Evolutionary conservation across 2,888 invertebrate genomes (phyloP).

Genomic region (Stomorhina lunata): DNA sequence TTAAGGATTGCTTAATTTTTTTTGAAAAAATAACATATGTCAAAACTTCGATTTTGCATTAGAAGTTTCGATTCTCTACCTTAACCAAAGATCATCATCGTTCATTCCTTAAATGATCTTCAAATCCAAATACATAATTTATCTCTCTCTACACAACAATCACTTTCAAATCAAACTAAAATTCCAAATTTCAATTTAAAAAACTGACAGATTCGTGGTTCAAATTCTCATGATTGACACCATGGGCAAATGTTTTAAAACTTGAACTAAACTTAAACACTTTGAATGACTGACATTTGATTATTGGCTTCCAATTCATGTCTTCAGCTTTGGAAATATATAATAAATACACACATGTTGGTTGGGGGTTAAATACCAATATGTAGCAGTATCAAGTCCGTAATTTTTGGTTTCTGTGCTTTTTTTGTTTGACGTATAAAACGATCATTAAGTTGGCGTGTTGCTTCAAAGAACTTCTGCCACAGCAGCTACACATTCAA

Average conservation of each 20-base stretch:
- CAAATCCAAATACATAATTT: too few relatives aligned
- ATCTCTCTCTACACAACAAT: not conserved
- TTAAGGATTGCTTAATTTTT: too few relatives aligned
- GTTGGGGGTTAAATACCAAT: conserved; percentile 53
- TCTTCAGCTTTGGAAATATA: conserved; percentile 69
- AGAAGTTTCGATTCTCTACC: too few relatives aligned
- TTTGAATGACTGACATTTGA: conserved; percentile 77
- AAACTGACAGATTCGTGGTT: conserved; percentile 21
- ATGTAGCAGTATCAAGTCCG: conserved; percentile 17
- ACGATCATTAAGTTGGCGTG: conserved; percentile 60
- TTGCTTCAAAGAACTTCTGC: conserved; percentile 61
- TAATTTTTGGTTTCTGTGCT: not conserved
- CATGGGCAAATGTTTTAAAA: conserved; percentile 65
- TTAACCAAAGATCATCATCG: too few relatives aligned
- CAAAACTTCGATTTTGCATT: too few relatives aligned
- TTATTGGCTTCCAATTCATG: conserved; percentile 79
- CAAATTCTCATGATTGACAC: conserved; percentile 46
- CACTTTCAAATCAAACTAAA: not conserved
- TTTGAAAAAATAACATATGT: too few relatives aligned
- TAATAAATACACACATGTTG: conserved; percentile 51
- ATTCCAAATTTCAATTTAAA: conserved; percentile 20
- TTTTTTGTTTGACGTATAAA: not conserved
- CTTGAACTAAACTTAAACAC: conserved; percentile 54
- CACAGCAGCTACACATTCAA: conserved; percentile 56
- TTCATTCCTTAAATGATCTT: too few relatives aligned